Evolutionary conservation across 2,113 vertebrate species (phyloP).

Genomic region (Donacobius atricapilla): DNA sequence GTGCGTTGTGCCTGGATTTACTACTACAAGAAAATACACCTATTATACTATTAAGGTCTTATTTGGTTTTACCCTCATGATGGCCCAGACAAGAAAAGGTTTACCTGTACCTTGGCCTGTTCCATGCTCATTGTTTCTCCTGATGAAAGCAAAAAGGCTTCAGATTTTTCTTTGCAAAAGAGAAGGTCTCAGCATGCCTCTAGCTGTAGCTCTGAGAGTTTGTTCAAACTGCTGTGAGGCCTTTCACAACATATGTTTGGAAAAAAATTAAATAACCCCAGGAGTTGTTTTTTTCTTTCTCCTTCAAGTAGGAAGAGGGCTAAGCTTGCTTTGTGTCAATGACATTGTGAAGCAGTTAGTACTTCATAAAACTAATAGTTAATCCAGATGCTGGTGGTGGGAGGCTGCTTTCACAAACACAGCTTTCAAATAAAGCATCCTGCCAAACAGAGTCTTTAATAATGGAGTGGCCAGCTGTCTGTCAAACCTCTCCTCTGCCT

Average conservation of each 20-base stretch:
- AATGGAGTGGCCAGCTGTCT: slow-evolving; percentile 14
- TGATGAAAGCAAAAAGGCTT: not conserved
- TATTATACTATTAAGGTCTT: not conserved
- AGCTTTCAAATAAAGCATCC: not conserved
- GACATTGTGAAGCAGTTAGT: slow-evolving; percentile 27
- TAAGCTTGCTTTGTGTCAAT: slow-evolving; percentile 29
- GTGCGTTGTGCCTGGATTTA: not conserved
- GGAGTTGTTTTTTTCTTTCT: slow-evolving; percentile 7
- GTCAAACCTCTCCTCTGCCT: slow-evolving; percentile 2
- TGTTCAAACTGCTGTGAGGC: not conserved
- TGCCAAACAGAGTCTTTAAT: slow-evolving; percentile 18
- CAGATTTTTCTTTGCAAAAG: not conserved
- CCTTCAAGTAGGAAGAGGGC: not conserved
- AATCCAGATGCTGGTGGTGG: slow-evolving; percentile 8
- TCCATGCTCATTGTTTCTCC: not conserved
- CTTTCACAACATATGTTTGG: slow-evolving; percentile 34
- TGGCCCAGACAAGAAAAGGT: not conserved
- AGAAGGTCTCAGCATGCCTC: slow-evolving; percentile 30
- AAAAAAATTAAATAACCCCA: slow-evolving; percentile 41
- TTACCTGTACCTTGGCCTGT: not conserved
- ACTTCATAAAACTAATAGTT: slow-evolving; percentile 40
- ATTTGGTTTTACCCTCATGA: not conserved
- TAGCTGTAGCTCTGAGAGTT: slow-evolving; percentile 25
- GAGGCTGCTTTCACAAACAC: slow-evolving; percentile 19
- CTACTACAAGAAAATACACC: not conserved